phyloP scores from a whole-genome alignment of 2,888 invertebrate species.

The Stenchaetothrips biformis region DNA sequence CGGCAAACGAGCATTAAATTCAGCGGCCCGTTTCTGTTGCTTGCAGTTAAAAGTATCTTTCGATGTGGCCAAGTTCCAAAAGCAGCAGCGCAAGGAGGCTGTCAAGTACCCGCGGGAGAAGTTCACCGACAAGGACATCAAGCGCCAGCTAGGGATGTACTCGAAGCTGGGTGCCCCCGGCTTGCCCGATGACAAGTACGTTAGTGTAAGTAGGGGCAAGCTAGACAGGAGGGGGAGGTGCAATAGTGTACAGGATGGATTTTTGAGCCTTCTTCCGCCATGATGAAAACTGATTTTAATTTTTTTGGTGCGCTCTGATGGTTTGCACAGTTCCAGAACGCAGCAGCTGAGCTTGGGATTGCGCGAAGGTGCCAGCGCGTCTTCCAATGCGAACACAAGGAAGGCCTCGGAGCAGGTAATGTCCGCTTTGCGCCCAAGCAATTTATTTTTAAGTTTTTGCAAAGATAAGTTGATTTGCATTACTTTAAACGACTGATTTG shows the following conservation, averaged over 20 bases:
- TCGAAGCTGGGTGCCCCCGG: background rate
- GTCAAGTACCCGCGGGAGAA: slow-evolving; percentile 11
- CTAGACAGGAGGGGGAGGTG: no score
- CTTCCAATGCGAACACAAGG: background rate
- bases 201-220: background rate
- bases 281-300: no score
- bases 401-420: background rate
- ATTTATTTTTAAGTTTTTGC: no score
- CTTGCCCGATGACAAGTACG: slow-evolving; percentile 2
- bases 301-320: background rate
- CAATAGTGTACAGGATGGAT: no score
- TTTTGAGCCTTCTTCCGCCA: no score
- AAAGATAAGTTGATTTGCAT: background rate
- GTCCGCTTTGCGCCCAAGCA: background rate
- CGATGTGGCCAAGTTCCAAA: slow-evolving; percentile 8
- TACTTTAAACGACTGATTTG: background rate
- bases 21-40: background rate
- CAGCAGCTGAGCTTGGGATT: background rate
- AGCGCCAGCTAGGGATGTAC: slow-evolving; percentile 9
- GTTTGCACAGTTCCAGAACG: background rate
- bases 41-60: slow-evolving; percentile 11
- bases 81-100: slow-evolving; percentile 5
- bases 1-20: background rate
- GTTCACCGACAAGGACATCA: background rate
- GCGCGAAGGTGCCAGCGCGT: background rate